Evolutionary conservation across 2,113 vertebrate genomes (phyloP), one percentile per base, ranked within the genome.

Genomic region (Tragelaphus buxtoni): DNA sequence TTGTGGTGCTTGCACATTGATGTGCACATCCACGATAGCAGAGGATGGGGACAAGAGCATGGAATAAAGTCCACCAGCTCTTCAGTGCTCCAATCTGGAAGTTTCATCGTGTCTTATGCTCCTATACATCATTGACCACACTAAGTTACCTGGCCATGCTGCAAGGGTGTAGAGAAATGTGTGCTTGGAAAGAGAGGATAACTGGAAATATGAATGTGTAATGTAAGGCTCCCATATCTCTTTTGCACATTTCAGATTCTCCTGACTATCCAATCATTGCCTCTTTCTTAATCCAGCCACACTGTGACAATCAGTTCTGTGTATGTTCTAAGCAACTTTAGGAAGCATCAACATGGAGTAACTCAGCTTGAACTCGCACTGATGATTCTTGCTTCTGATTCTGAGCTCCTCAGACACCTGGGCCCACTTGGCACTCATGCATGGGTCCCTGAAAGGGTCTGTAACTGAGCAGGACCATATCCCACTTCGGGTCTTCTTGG

Each of bases 321-420:
- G 18, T 53, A 18, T 28, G 17, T 32, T 55, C 56, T n/a, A 7
- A 77, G 39, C 13, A 32, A 12, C 42, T 74, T 81, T 10, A 35
- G 1, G 32, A 79, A 7, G 16, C 28, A 51, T 5, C 2, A 18
- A 30, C 3, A 10, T 3, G 30, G 3, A 77, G 10, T 2, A 35
- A 5, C 24, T 35, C 18, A 30, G 39, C 18, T 45, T 24, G 24
- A 35, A 4, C n/a, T 56, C 9, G 0, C 2, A 28, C 55, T 32
- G 42, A 9, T 82, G 9, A 20, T 17, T 14, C 13, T 83, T 72
- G 13, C 24, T 55, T 83, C 45, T 92, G 45, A 8, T 90, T 28
- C 42, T 77, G 22, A 65, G 17, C 4, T 26, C 20, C 1, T 28
- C 22, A 35, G 14, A 49, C 3, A 53, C 20, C 60, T 45, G 39